These are phyloP conservation scores for Pyrrhura leucotis DNA, from an alignment of 2,797 vertebrate genomes.

Conservation along the genomic window DNA sequence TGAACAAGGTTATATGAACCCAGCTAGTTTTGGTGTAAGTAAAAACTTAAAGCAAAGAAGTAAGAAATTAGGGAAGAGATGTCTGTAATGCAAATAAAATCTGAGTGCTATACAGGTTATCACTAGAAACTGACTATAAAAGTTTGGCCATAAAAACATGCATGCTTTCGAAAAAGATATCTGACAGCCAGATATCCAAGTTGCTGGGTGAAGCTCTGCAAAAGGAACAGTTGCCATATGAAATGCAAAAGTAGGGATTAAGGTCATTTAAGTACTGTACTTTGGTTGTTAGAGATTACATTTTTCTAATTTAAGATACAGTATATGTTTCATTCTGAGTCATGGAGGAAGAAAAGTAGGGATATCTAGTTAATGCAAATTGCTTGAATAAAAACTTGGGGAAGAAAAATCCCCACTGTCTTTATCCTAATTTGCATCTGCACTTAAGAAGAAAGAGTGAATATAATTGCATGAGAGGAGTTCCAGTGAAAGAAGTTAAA, in stretches of 20 bases:
- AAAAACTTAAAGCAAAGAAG: background rate
- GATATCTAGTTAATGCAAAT: conserved; percentile 35
- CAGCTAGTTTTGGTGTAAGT: background rate
- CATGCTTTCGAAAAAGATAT: background rate
- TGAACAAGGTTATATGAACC: background rate
- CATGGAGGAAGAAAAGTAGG: background rate
- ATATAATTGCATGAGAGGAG: conserved; percentile 38
- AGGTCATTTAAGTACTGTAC: background rate
- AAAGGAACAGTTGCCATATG: background rate
- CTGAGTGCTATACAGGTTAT: background rate
- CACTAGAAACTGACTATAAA: background rate
- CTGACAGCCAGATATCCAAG: background rate
- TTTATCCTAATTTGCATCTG: conserved; percentile 64
- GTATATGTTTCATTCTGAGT: conserved; percentile 21
- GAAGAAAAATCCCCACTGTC: background rate
- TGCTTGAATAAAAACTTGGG: background rate
- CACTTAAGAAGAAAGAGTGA: conserved; percentile 9
- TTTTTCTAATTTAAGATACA: conserved; percentile 37
- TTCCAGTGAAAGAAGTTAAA: conserved; percentile 23
- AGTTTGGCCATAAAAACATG: background rate
- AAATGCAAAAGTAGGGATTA: conserved; percentile 2
- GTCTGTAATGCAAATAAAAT: background rate
- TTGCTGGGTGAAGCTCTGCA: background rate
- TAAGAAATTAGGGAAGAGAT: background rate
- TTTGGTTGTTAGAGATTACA: conserved; percentile 11